Percentiles rank a stretch among this genome's conserved stretches.
Evolutionary conservation across 2,113 vertebrate genomes (phyloP).

Genomic region (Gambusia holbrooki): DNA sequence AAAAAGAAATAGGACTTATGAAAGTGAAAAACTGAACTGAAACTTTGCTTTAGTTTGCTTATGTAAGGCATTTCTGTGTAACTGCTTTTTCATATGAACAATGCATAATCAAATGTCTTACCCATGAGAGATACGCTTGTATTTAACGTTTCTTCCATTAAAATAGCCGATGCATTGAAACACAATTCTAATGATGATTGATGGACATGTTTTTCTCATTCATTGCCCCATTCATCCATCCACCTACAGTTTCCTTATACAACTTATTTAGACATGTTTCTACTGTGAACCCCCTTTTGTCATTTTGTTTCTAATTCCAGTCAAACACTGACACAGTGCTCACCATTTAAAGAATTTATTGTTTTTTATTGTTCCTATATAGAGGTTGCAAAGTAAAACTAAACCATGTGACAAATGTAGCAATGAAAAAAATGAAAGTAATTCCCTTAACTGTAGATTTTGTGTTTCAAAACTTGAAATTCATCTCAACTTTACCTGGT

Average conservation of each 20-base stretch:
- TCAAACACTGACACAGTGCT: conserved; percentile 4
- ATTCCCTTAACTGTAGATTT: not conserved
- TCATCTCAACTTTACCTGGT: not conserved
- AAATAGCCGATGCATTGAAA: not conserved
- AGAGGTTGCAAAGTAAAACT: not conserved
- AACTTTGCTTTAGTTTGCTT: not conserved
- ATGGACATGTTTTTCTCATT: conserved; percentile 61
- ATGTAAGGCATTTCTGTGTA: conserved; percentile 12
- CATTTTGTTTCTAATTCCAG: conserved; percentile 38
- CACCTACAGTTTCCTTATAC: conserved; percentile 40
- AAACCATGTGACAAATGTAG: not conserved
- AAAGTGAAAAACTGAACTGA: conserved; percentile 25
- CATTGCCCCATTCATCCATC: not conserved
- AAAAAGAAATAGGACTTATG: not conserved
- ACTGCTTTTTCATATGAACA: not conserved
- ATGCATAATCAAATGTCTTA: conserved; percentile 7
- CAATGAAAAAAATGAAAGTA: not conserved
- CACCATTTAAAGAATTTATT: not conserved
- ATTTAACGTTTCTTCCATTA: not conserved
- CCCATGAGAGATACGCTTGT: not conserved
- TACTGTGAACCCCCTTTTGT: conserved; percentile 30
- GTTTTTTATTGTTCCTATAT: not conserved
- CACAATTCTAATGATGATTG: conserved; percentile 24
- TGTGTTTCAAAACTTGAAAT: not conserved
- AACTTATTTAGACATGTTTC: conserved; percentile 70